phyloP scores from a whole-genome alignment of 2,113 vertebrate genomes.

The Dromaius novaehollandiae region DNA sequence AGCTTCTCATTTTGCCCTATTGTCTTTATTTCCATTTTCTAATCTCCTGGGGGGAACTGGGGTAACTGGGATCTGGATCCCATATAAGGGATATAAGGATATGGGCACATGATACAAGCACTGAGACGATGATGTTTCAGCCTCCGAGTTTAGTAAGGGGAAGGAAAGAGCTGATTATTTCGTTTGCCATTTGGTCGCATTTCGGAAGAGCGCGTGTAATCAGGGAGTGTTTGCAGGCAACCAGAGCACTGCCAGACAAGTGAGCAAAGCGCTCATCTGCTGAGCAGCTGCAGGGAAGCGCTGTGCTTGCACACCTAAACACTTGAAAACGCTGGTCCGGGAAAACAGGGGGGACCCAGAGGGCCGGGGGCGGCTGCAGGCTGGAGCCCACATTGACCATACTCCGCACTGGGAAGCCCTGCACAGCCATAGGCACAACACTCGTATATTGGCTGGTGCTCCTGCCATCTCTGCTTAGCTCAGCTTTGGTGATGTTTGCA shows the following conservation, averaged over 20 bases:
- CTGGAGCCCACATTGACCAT: accelerated
- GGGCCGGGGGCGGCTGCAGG: accelerated
- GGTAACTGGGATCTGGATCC: neutral
- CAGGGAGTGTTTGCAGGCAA: neutral
- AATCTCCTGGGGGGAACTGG: neutral
- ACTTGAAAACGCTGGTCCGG: neutral
- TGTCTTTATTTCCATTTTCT: neutral
- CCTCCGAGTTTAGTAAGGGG: neutral
- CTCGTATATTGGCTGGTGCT: accelerated
- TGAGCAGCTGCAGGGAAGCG: neutral
- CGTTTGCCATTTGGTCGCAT: neutral
- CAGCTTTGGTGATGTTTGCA: accelerated
- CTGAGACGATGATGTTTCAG: neutral
- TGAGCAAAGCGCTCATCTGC: neutral
- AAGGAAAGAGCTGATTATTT: neutral
- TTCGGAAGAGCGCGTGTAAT: accelerated
- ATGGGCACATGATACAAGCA: neutral
- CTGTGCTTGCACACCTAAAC: neutral
- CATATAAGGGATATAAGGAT: neutral
- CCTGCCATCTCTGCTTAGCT: accelerated
- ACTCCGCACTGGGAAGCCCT: neutral
- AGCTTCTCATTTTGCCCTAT: neutral
- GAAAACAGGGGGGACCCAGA: neutral
- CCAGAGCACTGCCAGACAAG: neutral
- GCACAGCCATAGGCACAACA: accelerated